Conservation (phyloP, 1,140 invertebrate species). For the Eriosoma lanigerum region DNA sequence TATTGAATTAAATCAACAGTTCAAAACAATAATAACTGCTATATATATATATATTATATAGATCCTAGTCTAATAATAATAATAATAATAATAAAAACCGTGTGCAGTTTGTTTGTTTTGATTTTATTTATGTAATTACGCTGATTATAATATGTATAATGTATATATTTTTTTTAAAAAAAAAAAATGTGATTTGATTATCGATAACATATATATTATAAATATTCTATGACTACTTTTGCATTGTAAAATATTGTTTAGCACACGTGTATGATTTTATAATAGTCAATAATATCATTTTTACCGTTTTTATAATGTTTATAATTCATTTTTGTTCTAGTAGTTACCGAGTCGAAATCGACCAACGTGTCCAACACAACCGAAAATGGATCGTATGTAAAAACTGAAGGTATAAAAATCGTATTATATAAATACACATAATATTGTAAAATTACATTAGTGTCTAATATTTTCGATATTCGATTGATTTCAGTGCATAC, state of each 20-base stretch:
- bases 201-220: neutral
- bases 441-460: too few relatives aligned
- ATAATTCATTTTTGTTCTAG: constrained; percentile 27
- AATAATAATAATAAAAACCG: too few relatives aligned
- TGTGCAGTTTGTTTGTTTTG: too few relatives aligned
- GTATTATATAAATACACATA: neutral
- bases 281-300: neutral
- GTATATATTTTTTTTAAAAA: too few relatives aligned
- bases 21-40: too few relatives aligned
- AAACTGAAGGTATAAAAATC: constrained; percentile 50
- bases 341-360: neutral
- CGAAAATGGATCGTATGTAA: constrained; percentile 30
- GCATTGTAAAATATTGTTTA: neutral
- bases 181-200: too few relatives aligned
- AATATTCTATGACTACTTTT: too few relatives aligned
- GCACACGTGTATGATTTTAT: neutral
- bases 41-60: too few relatives aligned
- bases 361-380: constrained; percentile 18
- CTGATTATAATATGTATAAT: too few relatives aligned
- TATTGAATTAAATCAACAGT: too few relatives aligned
- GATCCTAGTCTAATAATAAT: too few relatives aligned
- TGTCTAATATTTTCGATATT: neutral
- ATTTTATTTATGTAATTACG: too few relatives aligned
- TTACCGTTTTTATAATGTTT: neutral
- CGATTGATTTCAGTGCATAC: constrained; percentile 29